These are phyloP conservation scores for Cinara cedri DNA, from an alignment of 2,888 invertebrate genomes.

Conservation along the genomic window DNA sequence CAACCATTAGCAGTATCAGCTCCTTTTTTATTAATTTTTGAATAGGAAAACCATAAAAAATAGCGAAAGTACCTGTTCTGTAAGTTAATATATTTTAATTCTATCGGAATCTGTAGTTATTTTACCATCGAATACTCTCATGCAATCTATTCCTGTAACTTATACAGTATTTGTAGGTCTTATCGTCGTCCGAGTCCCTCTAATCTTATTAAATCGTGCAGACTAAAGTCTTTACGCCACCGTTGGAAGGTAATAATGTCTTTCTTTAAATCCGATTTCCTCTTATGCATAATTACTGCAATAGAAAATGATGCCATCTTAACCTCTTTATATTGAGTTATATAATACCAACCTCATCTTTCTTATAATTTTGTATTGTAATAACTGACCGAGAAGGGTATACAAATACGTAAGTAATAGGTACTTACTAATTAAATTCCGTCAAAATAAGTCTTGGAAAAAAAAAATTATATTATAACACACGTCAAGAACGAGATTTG, in stretches of 20 bases:
- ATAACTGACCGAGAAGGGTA: too few species aligned
- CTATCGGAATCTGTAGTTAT: too few species aligned
- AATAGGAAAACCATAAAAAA: too few species aligned
- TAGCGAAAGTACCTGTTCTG: too few species aligned
- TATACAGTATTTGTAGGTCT: too few species aligned
- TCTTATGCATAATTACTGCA: neutral
- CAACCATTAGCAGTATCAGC: too few species aligned
- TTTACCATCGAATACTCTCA: too few species aligned
- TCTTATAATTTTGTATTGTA: too few species aligned
- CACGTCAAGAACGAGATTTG: neutral
- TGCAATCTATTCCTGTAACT: slow-evolving; percentile 9
- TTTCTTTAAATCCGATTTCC: neutral
- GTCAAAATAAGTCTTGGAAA: neutral
- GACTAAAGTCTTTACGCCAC: neutral
- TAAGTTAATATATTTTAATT: too few species aligned
- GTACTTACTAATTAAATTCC: too few species aligned
- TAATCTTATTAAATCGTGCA: slow-evolving; percentile 24
- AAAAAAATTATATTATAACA: neutral
- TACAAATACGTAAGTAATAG: too few species aligned
- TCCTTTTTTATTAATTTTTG: too few species aligned
- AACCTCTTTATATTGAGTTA: neutral
- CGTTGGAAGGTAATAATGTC: neutral
- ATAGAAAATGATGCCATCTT: neutral
- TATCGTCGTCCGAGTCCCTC: neutral
- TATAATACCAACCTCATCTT: neutral